Evolutionary conservation across 2,888 invertebrate genomes (phyloP).

Genomic region (Cataglyphis rosenhaueri): DNA sequence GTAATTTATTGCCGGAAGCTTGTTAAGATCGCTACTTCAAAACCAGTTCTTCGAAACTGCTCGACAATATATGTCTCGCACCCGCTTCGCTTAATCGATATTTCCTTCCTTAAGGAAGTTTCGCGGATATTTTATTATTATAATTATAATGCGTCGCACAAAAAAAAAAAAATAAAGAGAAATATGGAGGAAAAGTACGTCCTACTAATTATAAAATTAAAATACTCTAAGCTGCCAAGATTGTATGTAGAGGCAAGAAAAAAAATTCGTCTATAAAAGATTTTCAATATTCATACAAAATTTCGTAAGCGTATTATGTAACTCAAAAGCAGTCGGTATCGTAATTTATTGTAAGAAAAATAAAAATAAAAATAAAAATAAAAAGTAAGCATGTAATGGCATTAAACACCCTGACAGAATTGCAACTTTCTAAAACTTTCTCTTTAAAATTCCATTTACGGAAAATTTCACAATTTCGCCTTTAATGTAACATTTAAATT

Average conservation of each 20-base stretch:
- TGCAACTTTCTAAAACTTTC: not conserved
- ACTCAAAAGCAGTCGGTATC: not conserved
- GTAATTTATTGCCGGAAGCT: conserved; percentile 54
- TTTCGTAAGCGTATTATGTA: not conserved
- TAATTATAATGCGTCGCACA: not conserved
- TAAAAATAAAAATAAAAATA: not conserved
- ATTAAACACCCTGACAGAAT: not conserved
- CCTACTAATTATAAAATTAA: not conserved
- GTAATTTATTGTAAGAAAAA: not conserved
- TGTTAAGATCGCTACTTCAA: conserved; percentile 49
- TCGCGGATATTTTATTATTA: conserved; percentile 19
- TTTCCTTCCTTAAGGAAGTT: conserved; percentile 1
- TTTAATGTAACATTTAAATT: not conserved
- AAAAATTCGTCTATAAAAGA: not conserved
- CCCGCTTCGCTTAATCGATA: conserved; percentile 38
- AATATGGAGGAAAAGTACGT: not conserved
- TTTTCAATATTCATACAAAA: not conserved
- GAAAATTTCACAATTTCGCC: not conserved
- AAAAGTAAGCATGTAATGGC: not conserved
- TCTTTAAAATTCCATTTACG: not conserved
- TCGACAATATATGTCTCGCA: conserved; percentile 38
- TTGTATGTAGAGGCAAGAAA: not conserved
- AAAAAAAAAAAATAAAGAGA: not conserved
- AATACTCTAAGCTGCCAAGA: not conserved
- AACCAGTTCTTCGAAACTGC: conserved; percentile 45